Conservation (phyloP, 2,888 invertebrate species). For the Hoplodrina blanda region DNA sequence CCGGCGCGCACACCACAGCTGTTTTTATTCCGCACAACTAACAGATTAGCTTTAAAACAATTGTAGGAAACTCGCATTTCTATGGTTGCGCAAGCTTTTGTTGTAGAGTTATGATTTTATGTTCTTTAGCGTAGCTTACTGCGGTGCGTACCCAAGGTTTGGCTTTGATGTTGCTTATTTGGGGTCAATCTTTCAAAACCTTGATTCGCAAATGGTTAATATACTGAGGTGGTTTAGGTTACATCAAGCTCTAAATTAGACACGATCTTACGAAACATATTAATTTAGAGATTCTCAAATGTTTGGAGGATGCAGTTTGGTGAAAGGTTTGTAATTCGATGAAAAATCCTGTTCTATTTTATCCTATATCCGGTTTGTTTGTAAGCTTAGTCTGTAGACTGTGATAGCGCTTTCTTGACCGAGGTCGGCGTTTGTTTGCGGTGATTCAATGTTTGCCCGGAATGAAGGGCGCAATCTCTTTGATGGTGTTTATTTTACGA, state of each 20-base stretch:
- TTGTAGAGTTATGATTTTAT: slow-evolving; percentile 49
- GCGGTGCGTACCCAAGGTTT: slow-evolving; percentile 31
- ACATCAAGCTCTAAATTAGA: slow-evolving; percentile 27
- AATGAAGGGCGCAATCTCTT: slow-evolving; percentile 46
- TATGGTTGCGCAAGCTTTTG: slow-evolving; percentile 58
- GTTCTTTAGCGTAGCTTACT: slow-evolving; percentile 31
- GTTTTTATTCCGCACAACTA: slow-evolving; percentile 75
- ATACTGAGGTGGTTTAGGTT: slow-evolving; percentile 21
- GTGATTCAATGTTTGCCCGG: slow-evolving; percentile 54
- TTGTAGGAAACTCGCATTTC: slow-evolving; percentile 66
- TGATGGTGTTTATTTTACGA: slow-evolving; percentile 60
- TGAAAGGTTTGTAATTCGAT: slow-evolving; percentile 18
- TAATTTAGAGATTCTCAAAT: slow-evolving; percentile 11
- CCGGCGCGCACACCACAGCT: slow-evolving; percentile 72
- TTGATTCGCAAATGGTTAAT: slow-evolving; percentile 18
- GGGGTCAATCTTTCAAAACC: slow-evolving; percentile 34
- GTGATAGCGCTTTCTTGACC: slow-evolving; percentile 49
- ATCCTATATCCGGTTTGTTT: slow-evolving; percentile 13
- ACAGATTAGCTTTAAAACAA: slow-evolving; percentile 74
- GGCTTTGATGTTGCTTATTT: slow-evolving; percentile 22
- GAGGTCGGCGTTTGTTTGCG: slow-evolving; percentile 47
- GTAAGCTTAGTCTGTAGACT: slow-evolving; percentile 9
- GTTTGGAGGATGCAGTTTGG: not conserved
- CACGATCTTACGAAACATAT: slow-evolving; percentile 2
- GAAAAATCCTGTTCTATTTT: slow-evolving; percentile 13